Conservation (phyloP, 2,888 invertebrate genomes). For the Agrotis ipsilon region DNA sequence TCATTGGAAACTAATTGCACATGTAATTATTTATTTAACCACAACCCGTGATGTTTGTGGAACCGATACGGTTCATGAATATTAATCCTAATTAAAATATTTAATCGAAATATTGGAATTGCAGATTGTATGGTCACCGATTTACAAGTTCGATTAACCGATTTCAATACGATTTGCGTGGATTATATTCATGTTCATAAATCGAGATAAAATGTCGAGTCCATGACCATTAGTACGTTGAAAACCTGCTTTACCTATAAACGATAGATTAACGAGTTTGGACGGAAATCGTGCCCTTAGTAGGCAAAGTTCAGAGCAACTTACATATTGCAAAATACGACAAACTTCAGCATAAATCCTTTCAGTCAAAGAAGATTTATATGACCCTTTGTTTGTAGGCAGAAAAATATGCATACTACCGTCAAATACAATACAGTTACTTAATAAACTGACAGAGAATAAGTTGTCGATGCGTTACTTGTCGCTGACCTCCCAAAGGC, state of each 20-base stretch:
- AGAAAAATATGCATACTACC: slow-evolving; percentile 51
- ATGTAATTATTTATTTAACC: slow-evolving; percentile 53
- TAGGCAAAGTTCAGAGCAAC: slow-evolving; percentile 1
- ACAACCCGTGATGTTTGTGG: slow-evolving; percentile 39
- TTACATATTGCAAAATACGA: slow-evolving; percentile 18
- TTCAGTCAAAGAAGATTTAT: slow-evolving; percentile 42
- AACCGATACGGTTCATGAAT: slow-evolving; percentile 52
- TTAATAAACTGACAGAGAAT: slow-evolving; percentile 54
- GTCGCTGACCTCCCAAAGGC: slow-evolving; percentile 69
- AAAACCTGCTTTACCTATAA: slow-evolving; percentile 10
- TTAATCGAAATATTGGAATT: slow-evolving; percentile 47
- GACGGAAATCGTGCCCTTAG: slow-evolving; percentile 10
- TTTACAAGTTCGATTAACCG: slow-evolving; percentile 38
- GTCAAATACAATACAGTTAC: slow-evolving; percentile 53
- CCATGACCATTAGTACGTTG: slow-evolving; percentile 8
- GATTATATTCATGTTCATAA: slow-evolving; percentile 26
- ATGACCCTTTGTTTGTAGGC: slow-evolving; percentile 29
- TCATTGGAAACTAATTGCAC: slow-evolving; percentile 58
- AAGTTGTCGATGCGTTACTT: slow-evolving; percentile 73
- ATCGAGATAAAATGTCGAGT: slow-evolving; percentile 16
- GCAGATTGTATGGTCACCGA: slow-evolving; percentile 43
- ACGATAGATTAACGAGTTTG: slow-evolving; percentile 13
- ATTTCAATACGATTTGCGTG: slow-evolving; percentile 23
- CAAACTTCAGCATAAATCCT: slow-evolving; percentile 20
- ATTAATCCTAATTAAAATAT: slow-evolving; percentile 52